These are phyloP conservation scores for Drosophila ezoana DNA, from an alignment of 2,888 invertebrate species.

Conservation along the genomic window DNA sequence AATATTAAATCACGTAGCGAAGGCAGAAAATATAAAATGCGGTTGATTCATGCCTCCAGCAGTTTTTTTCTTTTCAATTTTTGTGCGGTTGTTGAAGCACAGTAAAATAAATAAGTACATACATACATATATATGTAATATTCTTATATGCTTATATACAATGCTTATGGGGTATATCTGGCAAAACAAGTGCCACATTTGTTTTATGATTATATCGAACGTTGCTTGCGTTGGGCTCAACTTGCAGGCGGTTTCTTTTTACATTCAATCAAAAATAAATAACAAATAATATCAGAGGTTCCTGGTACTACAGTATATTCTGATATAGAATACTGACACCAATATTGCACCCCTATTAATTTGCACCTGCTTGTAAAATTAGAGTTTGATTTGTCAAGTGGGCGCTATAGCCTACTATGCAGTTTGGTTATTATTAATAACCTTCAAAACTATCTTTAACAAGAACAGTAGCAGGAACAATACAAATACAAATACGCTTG, in stretches of 20 bases:
- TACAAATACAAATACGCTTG: slow-evolving; percentile 8
- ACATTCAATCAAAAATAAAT: slow-evolving; percentile 57
- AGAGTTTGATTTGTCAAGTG: slow-evolving; percentile 4
- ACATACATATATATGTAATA: slow-evolving; percentile 1
- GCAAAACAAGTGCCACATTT: slow-evolving; percentile 49
- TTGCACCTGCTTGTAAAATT: slow-evolving; percentile 2
- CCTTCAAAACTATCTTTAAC: slow-evolving; percentile 13
- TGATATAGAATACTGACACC: slow-evolving; percentile 37
- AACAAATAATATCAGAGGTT: slow-evolving; percentile 37
- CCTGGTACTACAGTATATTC: slow-evolving; percentile 21
- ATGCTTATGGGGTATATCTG: slow-evolving; percentile 22
- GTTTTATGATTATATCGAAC: slow-evolving; percentile 49
- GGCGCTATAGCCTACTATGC: neutral
- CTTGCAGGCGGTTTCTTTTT: slow-evolving; percentile 46
- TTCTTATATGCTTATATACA: slow-evolving; percentile 8
- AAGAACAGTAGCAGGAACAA: slow-evolving; percentile 1
- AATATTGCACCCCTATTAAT: slow-evolving; percentile 11
- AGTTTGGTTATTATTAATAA: slow-evolving; percentile 15
- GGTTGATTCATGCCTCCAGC: slow-evolving; percentile 52
- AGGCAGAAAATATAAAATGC: slow-evolving; percentile 7
- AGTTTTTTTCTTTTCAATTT: slow-evolving; percentile 31
- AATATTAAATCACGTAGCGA: slow-evolving; percentile 62
- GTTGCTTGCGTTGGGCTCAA: slow-evolving; percentile 23
- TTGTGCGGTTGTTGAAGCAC: slow-evolving; percentile 18
- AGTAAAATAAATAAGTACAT: slow-evolving; percentile 11